Evolutionary conservation across 2,888 invertebrate genomes (phyloP), one percentile per base, ranked within the genome.

Genomic region (Hyposoter dolosus): DNA sequence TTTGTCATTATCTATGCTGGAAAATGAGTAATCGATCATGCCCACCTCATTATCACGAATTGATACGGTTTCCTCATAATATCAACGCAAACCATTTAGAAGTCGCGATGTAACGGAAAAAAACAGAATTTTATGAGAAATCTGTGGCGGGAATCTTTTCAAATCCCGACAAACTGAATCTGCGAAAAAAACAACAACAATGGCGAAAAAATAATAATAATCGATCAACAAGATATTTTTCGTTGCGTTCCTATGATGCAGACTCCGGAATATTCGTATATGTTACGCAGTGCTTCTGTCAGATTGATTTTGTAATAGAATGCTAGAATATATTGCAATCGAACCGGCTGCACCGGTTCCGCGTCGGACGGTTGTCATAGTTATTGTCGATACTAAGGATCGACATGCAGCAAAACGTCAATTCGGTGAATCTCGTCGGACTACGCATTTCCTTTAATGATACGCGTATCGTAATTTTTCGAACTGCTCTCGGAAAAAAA

Each of bases 321-420:
- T 76, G 63, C 63, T 82, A 15, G 4, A 28, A 69, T 56, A 69
- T 53, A 75, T 85, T 75, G 82, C 76, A 79, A 79, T 63, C 45
- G 32, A 82, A 85, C 85, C 85, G 85, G 85, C 82, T 66, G 35
- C 79, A 85, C 85, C 82, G 85, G 85, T 85, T 79, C n/a, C 53
- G 50, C 76, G 45, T 68, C 75, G 43, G 6, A 23, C 65, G 32
- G 35, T 53, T 43, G 69, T 79, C 35, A 47, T 71, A 40, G 50
- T 60, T 35, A 7, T 45, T 60, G 60, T 23, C 65, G 53, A 40
- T 69, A 45, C 63, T 56, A 53, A 76, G 28, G 56, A 74, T 56
- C 66, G 50, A 56, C 75, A 47, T 40, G 40, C 10, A 40, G 7
- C 40, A 40, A 65, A 32, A 78, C 81, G 60, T 74, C 68, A 71